phyloP scores from a whole-genome alignment of 2,888 invertebrate species.

The Euzophera pinguis region DNA sequence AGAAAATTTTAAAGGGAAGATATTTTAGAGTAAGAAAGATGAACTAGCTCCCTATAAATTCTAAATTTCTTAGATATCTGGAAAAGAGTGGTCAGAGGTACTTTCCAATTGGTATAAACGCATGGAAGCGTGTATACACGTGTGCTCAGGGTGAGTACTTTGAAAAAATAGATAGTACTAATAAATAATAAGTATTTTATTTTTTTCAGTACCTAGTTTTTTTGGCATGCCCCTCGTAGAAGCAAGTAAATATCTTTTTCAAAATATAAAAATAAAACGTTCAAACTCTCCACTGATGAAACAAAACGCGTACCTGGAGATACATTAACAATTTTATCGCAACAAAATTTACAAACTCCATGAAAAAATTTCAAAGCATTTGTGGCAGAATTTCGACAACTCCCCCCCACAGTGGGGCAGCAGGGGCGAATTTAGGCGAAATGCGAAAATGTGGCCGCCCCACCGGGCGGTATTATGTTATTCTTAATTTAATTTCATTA shows the following conservation, averaged over 20 bases:
- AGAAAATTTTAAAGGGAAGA: no score
- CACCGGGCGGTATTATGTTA: constrained; percentile 54
- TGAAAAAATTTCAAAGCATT: constrained; percentile 5
- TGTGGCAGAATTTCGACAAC: constrained; percentile 5
- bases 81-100: no score
- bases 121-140: no score
- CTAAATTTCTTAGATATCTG: no score
- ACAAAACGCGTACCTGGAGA: not conserved
- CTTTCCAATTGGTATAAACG: no score
- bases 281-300: not conserved
- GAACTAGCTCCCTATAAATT: no score
- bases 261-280: not conserved
- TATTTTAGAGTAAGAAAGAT: no score
- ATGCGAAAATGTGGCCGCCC: constrained; percentile 29
- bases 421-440: constrained; percentile 14
- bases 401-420: not conserved
- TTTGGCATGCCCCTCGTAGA: no score
- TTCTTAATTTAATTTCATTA: constrained; percentile 75
- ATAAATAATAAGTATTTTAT: no score
- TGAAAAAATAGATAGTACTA: no score
- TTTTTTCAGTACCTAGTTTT: no score
- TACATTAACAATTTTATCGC: constrained; percentile 10
- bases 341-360: constrained; percentile 11
- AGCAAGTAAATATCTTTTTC: not conserved
- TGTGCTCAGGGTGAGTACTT: no score